These are phyloP conservation scores for Pseudobourletiella spinata DNA, from an alignment of 1,140 invertebrate genomes.

Conservation along the genomic window DNA sequence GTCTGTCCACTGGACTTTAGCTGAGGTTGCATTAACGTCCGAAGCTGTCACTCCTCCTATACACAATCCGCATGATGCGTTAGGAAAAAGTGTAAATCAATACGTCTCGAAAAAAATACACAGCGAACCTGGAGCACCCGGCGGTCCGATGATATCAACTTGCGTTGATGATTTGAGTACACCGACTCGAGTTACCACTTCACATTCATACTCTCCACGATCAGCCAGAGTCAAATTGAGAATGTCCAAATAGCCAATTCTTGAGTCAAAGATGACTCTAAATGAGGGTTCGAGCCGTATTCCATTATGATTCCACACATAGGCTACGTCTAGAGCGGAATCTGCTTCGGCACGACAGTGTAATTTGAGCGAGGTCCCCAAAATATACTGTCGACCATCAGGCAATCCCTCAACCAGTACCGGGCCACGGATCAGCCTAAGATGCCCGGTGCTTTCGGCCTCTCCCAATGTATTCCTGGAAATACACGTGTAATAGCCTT, in stretches of 20 bases:
- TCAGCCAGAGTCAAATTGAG: conserved; percentile 74
- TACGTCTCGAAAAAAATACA: conserved; percentile 10
- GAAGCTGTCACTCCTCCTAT: conserved; percentile 63
- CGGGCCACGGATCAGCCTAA: conserved; percentile 73
- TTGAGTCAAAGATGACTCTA: conserved; percentile 25
- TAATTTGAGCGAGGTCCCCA: conserved; percentile 61
- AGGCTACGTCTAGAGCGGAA: conserved; percentile 73
- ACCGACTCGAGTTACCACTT: conserved; percentile 77
- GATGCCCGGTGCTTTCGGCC: conserved; percentile 65
- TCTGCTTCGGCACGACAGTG: conserved; percentile 72
- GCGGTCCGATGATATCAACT: conserved; percentile 70
- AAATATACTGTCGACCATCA: conserved; percentile 53
- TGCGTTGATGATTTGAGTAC: conserved; percentile 59
- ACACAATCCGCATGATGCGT: conserved; percentile 4
- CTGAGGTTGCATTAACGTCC: conserved; percentile 62
- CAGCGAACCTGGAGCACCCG: conserved; percentile 58
- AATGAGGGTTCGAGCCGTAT: conserved; percentile 56
- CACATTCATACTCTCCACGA: conserved; percentile 78
- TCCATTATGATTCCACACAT: conserved; percentile 83
- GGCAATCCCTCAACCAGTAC: conserved; percentile 58
- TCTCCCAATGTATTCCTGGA: conserved; percentile 74
- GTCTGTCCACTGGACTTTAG: conserved; percentile 78
- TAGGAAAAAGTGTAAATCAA: conserved; percentile 10
- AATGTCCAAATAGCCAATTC: conserved; percentile 59
- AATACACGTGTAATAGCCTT: conserved; percentile 77